Evolutionary conservation across 2,113 vertebrate species (phyloP).

Genomic region (Dolichotis patagonum): DNA sequence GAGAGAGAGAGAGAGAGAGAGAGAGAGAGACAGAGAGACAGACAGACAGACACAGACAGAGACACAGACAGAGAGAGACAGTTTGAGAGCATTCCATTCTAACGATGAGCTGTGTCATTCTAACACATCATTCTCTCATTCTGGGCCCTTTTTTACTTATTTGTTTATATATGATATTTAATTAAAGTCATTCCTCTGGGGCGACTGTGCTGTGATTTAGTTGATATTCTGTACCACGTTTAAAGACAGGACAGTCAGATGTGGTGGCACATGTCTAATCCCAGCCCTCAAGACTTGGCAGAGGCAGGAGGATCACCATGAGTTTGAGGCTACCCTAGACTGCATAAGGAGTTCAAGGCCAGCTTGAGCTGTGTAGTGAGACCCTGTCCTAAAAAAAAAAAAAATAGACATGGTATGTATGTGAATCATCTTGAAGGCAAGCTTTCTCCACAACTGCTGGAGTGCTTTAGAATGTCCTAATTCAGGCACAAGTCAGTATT

Average conservation of each 20-base stretch:
- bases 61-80: neutral
- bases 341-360: neutral
- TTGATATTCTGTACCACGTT: neutral
- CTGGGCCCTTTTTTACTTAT: neutral
- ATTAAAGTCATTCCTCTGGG: neutral
- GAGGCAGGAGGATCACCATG: neutral
- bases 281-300: neutral
- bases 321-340: neutral
- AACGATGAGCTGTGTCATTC: neutral
- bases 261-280: neutral
- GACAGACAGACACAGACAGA: neutral
- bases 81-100: neutral
- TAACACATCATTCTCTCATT: neutral
- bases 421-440: neutral
- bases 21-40: neutral
- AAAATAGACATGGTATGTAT: neutral
- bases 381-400: neutral
- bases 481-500: neutral
- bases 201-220: neutral
- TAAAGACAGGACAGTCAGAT: neutral
- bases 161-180: neutral
- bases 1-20: too few species aligned
- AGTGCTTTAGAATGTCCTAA: neutral
- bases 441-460: neutral
- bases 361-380: neutral